Base-by-base conservation (phyloP, 1,140 invertebrate species). In the Microplitis mediator region DNA sequence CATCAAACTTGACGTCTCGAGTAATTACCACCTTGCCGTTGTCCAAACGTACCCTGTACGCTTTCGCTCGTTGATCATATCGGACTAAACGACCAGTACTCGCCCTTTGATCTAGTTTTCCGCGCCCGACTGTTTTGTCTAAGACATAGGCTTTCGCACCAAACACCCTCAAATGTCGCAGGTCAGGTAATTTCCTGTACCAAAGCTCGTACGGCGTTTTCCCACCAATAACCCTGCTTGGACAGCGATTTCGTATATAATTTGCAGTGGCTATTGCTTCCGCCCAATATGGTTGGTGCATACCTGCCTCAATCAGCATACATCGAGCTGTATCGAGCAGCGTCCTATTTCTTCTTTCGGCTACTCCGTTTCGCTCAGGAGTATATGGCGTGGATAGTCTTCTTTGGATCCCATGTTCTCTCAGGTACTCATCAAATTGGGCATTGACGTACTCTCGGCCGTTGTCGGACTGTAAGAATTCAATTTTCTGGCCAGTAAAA, bases 391-490 rank as follows among this genome's bases (percentile, higher is more conserved):
- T 75, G 6, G 83, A 77, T 45, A 65, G 58, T 61, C 86, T 74
- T 31, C 74, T 65, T 11, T 62, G 5, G 6, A 78, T 75, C 0
- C 73, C 71, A 39, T 74, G 14, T 45, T 73, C 67, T 13, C 61
- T 68, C 34, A 73, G 64, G 60, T 54, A 74, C 3, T 74, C 39
- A 56, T 78, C 74, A 86, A 82, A 68, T 6, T 74, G 50, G 16
- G 74, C 69, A 71, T 77, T 84, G 0, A 75, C n/a, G 75, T 83
- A 86, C 74, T 88, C 86, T 13, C 35, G 78, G 5, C 85, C 87
- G 77, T 88, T 88, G 64, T 88, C 86, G 52, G 77, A 79, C 58
- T 81, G 81, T 8, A 86, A 62, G 52, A 11, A 58, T 69, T 80
- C 81, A 60, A 86, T 80, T 64, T 73, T 73, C 76, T 68, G 45